Conservation (phyloP, 2,113 vertebrate genomes). For the Cryptomyrus ogoouensis region DNA sequence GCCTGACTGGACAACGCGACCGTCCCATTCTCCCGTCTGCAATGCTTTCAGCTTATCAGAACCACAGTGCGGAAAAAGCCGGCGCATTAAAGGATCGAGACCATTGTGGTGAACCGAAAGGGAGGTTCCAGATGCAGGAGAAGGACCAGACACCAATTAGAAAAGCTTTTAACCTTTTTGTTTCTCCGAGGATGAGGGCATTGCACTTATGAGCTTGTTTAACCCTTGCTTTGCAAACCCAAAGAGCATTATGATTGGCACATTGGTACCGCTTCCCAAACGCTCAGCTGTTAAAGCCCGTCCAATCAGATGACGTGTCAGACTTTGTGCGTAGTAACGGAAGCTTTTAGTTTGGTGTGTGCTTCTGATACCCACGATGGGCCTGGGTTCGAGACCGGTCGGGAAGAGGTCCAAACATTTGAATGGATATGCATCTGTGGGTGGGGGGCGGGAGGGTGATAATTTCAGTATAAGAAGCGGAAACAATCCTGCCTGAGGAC, state of each 20-base stretch:
- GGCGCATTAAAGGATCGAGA: neutral
- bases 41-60: neutral
- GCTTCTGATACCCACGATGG: neutral
- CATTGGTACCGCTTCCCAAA: slow-evolving; percentile 21
- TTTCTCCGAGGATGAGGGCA: slow-evolving; percentile 8
- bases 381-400: neutral
- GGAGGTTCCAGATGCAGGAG: neutral
- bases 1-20: neutral
- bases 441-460: neutral
- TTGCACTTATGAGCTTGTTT: slow-evolving; percentile 20
- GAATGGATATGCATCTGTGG: neutral
- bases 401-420: neutral
- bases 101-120: neutral
- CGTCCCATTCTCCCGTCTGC: neutral
- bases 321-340: neutral
- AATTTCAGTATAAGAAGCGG: neutral
- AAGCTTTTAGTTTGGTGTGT: neutral
- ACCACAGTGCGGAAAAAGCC: neutral
- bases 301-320: slow-evolving; percentile 10
- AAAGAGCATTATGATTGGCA: slow-evolving; percentile 19
- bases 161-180: slow-evolving; percentile 15
- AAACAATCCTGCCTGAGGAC: slow-evolving; percentile 9
- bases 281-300: slow-evolving; percentile 3
- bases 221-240: slow-evolving; percentile 11
- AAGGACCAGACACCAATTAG: neutral